Conservation (phyloP, 2,113 vertebrate species). For the Sphaerodactylus townsendi region DNA sequence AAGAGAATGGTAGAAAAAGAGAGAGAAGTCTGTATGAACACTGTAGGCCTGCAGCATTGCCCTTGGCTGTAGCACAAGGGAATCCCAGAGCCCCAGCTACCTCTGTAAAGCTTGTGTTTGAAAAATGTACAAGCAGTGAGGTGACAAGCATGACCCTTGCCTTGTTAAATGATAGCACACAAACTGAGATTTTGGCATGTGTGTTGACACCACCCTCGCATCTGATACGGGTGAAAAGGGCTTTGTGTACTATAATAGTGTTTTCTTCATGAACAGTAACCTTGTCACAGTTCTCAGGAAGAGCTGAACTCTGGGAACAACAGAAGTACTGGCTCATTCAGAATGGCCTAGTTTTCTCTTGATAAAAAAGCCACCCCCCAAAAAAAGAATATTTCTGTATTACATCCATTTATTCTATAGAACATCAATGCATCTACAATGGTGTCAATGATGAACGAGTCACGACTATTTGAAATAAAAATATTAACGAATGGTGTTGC, state of each 20-base stretch:
- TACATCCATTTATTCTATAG: not conserved
- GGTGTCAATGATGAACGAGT: too few species aligned
- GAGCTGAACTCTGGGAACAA: not conserved
- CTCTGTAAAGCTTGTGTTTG: not conserved
- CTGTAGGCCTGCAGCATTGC: not conserved
- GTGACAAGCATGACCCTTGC: not conserved
- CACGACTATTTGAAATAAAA: not conserved
- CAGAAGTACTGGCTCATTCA: not conserved
- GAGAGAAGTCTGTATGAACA: rapidly evolving
- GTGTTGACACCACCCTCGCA: not conserved
- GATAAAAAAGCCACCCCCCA: not conserved
- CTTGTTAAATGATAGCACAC: conserved; percentile 1
- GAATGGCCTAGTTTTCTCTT: not conserved
- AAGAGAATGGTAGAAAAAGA: too few species aligned
- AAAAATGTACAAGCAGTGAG: conserved; percentile 1
- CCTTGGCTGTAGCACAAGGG: not conserved
- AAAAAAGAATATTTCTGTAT: too few species aligned
- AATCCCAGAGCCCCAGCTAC: not conserved
- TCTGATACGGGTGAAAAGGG: not conserved
- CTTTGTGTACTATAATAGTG: not conserved
- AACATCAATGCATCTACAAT: not conserved
- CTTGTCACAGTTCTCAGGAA: not conserved
- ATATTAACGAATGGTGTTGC: not conserved
- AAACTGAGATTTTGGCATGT: not conserved
- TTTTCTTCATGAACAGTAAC: not conserved